These are phyloP conservation scores for Andrena bucephala DNA, from an alignment of 2,888 invertebrate species.

Conservation along the genomic window DNA sequence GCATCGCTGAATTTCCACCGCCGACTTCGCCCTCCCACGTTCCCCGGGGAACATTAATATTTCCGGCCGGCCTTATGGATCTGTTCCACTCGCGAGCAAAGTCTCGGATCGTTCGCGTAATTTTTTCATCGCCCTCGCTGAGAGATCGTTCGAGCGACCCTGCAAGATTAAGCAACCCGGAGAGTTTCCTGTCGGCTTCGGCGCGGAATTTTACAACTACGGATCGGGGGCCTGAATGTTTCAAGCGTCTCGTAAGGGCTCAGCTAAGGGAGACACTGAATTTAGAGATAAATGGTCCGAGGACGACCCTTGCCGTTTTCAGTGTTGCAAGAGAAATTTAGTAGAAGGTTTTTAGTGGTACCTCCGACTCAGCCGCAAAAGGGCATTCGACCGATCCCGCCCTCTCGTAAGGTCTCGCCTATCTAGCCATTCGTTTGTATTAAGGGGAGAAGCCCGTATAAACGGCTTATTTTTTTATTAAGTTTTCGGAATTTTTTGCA, in stretches of 20 bases:
- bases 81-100: neutral
- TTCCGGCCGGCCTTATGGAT: neutral
- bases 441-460: too few relatives aligned
- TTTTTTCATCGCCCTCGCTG: slow-evolving; percentile 12
- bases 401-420: too few relatives aligned
- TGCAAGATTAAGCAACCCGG: slow-evolving; percentile 12
- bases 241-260: neutral
- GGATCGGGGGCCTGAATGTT: slow-evolving; percentile 3
- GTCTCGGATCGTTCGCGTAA: slow-evolving; percentile 10
- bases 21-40: too few relatives aligned
- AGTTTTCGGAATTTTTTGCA: too few relatives aligned
- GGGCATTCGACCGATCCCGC: too few relatives aligned
- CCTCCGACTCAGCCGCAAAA: too few relatives aligned
- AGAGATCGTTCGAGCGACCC: neutral
- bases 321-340: neutral
- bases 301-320: neutral
- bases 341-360: too few relatives aligned
- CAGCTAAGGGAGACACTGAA: neutral
- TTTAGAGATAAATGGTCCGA: neutral
- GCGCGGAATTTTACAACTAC: neutral
- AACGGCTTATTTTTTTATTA: too few relatives aligned
- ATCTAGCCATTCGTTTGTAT: too few relatives aligned
- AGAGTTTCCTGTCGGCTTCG: neutral
- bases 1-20: neutral
- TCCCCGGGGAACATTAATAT: slow-evolving; percentile 26